Base-by-base conservation (phyloP, 30 jellyfish, hydroid and myxozoan species). In the Aurelia aurita region DNA sequence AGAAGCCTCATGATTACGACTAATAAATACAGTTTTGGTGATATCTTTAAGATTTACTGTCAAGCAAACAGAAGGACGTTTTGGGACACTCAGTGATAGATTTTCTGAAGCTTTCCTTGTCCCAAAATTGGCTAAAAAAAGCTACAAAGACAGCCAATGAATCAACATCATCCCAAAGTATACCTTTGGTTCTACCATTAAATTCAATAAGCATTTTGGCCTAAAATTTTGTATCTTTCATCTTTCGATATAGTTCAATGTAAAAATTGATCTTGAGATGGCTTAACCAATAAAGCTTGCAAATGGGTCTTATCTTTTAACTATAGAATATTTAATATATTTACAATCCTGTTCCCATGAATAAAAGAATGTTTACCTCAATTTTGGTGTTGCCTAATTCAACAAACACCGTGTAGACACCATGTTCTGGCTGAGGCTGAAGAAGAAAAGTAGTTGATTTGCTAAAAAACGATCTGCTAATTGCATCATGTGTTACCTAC, bases 331-430 rank as follows among this genome's bases (percentile, higher is more conserved):
- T 55, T 55, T 13, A 55, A 9, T 14, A 10, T 5, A 55, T 55
- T 19, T 0, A 22, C 14, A 1, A 20, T 53, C 20, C 20, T 53
- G 20, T 16, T 14, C 0, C 10, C 66, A 20, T 65, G 54, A 13
- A 25, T 21, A 22, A 55, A 67, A 0, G 6, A 23, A 26, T 18
- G 15, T 35, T 67, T 69, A 90, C 97, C 85, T 96, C 99, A 58
- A 96, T 96, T 76, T 96, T 96, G 72, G 99, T 86, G 53, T 96
- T 96, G 5, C 97, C 98, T 20, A 96, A 90, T 35, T 96, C 96
- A 18, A 96, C 98, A 82, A 96, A 96, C 20, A 96, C 99, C 16
- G 99, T 96, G 68, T 90, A 90, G 14, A 96, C 99, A 3, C 99
- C 99, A 87, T 96, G 99, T 19, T 96, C 96, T 14, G 96, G 90